Base-by-base conservation (phyloP, 1,140 invertebrate genomes). In the Macrotrachela quadricornifera region DNA sequence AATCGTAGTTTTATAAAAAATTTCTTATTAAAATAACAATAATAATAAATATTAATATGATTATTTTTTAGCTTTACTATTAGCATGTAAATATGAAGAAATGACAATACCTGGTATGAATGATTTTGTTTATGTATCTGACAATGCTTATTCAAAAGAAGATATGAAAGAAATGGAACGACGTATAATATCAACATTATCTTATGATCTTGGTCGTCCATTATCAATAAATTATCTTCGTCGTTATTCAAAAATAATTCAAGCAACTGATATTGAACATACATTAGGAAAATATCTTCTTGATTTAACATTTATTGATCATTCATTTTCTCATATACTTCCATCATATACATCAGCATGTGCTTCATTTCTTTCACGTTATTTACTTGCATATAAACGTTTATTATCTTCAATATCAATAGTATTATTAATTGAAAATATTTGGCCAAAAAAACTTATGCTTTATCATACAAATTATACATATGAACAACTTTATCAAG, bases 61-160 rank as follows among this genome's bases (percentile, higher is more conserved):
- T 30, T 30, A 4, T 30, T 30, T 87, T 1, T 80, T 86, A 2
- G 79, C 85, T 30, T 71, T 96, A 40, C 88, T 95, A 58, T 81
- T 97, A 58, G 81, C 91, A 17, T 80, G 83, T 60, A 97, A 97
- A 76, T 95, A 82, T 74, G 91, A 97, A 82, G 87, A 96, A 72
- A 76, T 88, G 54, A 80, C 82, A 57, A 84, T 83, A 47, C 91
- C 85, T 0, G 72, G 82, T 52, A 77, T 94, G 46, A 86, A 94
- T 63, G 91, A 96, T 64, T 94, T 95, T 67, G 71, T 92, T 15
- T 95, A 91, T 66, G 85, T 95, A 60, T 91, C 88, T 72, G 88
- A 94, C 70, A 83, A 88, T 60, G 83, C 84, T 18, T 96, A 94
- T 67, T 77, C 75, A 9, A 74, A 80, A 47, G 72, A 76, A 55